These are phyloP conservation scores for Lasioglossum villosulum DNA, from an alignment of 2,888 invertebrate genomes.

Conservation along the genomic window DNA sequence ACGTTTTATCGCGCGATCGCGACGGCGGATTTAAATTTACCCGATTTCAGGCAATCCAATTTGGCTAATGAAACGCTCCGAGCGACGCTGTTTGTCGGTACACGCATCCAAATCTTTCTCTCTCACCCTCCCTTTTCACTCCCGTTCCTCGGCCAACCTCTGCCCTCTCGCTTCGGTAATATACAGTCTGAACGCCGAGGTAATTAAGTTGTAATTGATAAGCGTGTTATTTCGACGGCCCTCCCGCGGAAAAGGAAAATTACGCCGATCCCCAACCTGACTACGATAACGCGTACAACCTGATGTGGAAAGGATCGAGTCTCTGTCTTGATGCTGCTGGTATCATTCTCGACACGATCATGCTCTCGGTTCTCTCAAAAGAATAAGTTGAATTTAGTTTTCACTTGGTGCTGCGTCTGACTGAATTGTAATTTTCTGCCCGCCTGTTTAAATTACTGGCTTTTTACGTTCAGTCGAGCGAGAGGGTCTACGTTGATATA, in stretches of 20 bases:
- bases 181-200: slow-evolving; percentile 46
- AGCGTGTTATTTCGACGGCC: slow-evolving; percentile 66
- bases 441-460: not conserved
- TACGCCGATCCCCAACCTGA: slow-evolving; percentile 42
- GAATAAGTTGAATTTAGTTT: not conserved
- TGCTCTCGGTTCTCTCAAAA: not conserved
- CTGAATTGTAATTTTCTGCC: not conserved
- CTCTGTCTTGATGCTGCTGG: not conserved
- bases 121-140: not conserved
- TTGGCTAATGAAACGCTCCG: slow-evolving; percentile 71
- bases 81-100: slow-evolving; percentile 63
- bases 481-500: too few species aligned
- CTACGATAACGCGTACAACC: not conserved
- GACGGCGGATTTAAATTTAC: slow-evolving; percentile 77
- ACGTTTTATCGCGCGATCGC: slow-evolving; percentile 69
- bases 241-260: slow-evolving; percentile 56
- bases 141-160: not conserved
- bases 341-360: not conserved
- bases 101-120: slow-evolving; percentile 15
- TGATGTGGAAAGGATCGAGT: not conserved
- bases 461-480: not conserved
- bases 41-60: slow-evolving; percentile 76
- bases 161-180: slow-evolving; percentile 41
- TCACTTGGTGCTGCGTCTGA: not conserved
- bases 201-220: slow-evolving; percentile 74